Evolutionary conservation across 2,113 vertebrate species (phyloP), one percentile per base, ranked within the genome.

Genomic region (Oxygymnocypris stewartii): DNA sequence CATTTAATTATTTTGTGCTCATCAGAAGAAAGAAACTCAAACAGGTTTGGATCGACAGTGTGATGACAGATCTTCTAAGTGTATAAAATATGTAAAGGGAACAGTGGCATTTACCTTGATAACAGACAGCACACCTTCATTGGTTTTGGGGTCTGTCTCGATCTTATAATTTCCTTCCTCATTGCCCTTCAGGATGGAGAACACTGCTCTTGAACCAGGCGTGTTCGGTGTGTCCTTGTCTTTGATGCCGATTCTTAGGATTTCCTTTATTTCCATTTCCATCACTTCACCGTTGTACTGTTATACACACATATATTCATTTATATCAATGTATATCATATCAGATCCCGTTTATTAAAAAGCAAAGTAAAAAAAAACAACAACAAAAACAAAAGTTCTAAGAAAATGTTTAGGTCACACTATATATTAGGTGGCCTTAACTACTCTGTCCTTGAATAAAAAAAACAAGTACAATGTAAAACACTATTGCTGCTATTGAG

Each of bases 61-160:
- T 54, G 8, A 23, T 23, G 57, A 59, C 20, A 59, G 20, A 9
- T 20, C 6, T 20, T n/a, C n/a, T 3, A 71, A 71, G 4, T 65
- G 59, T 47, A 18, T 18, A 13, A 82, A 82, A 71, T 51, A 31
- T 71, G 18, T 4, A 14, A 51, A n/a, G 40, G 44, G 1, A 84
- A 61, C 47, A 25, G 23, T 9, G 23, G 59, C 6, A 31, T 65
- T 84, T 94, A 96, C 96, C 96, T 97, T 93, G 51, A 95, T 57
- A 14, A 97, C 75, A 13, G 84, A 93, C 47, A 97, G 63, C 71
- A 97, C 85, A 1, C 96, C 96, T 28, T 96, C 94, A 11, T 96
- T 97, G 73, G 95, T 96, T 16, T 85, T 14, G 0, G 93, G 93
- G 89, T 98, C 95, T 0, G 95, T 96, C 65, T 82, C 69, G 35